A percentile compares a stretch with the other conserved stretches of the same genome.
phyloP scores from a whole-genome alignment of 2,797 vertebrate genomes.

The Lepus oiostolus region DNA sequence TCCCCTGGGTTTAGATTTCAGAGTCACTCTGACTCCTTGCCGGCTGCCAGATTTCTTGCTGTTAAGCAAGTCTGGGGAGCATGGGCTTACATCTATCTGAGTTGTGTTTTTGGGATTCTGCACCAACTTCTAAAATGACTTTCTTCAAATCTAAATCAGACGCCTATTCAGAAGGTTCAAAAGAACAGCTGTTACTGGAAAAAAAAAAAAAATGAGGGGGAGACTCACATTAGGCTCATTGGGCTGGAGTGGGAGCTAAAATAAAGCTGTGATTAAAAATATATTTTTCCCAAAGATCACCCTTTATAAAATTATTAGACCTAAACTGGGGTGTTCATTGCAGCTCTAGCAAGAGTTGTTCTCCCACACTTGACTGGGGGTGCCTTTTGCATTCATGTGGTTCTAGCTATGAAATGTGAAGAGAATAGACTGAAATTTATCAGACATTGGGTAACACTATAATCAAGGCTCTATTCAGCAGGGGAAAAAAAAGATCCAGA shows the following conservation, averaged over 20 bases:
- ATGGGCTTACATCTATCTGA: conserved; percentile 29
- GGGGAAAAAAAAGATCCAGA: conserved; percentile 81
- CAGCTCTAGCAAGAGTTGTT: not conserved
- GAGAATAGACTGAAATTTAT: conserved; percentile 68
- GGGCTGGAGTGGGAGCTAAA: conserved; percentile 72
- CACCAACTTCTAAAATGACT: conserved; percentile 43
- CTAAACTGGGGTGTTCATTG: not conserved
- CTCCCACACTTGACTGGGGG: conserved; percentile 60
- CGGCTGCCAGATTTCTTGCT: not conserved
- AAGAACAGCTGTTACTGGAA: conserved; percentile 61
- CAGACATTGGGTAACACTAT: conserved; percentile 76
- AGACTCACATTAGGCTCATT: conserved; percentile 68
- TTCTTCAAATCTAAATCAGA: conserved; percentile 60
- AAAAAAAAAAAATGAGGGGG: not conserved
- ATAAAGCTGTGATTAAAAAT: conserved; percentile 75
- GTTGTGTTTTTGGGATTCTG: conserved; percentile 30
- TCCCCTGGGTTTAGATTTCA: conserved; percentile 14
- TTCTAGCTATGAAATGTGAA: conserved; percentile 74
- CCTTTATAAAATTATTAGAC: conserved; percentile 2
- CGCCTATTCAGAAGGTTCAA: conserved; percentile 65
- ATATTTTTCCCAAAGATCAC: not conserved
- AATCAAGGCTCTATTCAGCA: conserved; percentile 87
- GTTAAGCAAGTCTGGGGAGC: conserved; percentile 58
- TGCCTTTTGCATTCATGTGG: conserved; percentile 26
- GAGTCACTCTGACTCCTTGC: not conserved